A percentile compares a stretch with the other conserved stretches of the same genome.
Evolutionary conservation across 2,113 vertebrate genomes (phyloP).

Genomic region (Aegotheles bennettii): DNA sequence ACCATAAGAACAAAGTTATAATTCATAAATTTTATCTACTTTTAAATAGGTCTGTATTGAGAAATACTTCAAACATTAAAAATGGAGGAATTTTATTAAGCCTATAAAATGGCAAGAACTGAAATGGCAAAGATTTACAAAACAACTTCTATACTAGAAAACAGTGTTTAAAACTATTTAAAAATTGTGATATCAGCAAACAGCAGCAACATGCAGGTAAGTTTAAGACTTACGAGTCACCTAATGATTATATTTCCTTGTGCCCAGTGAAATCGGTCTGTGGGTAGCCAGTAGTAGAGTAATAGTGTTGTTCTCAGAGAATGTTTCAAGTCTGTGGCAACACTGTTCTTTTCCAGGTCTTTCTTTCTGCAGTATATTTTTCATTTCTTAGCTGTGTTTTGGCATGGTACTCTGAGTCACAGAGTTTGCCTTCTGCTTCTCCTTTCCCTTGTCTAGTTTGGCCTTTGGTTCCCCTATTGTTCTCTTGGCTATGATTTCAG

Average conservation of each 20-base stretch:
- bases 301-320: not conserved
- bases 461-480: conserved; percentile 32
- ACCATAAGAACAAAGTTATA: not conserved
- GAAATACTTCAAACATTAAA: not conserved
- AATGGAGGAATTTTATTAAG: not conserved
- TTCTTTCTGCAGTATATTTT: not conserved
- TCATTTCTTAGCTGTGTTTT: not conserved
- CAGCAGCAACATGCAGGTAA: not conserved
- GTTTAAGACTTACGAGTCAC: not conserved
- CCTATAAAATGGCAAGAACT: not conserved
- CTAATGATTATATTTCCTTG: not conserved
- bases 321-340: not conserved
- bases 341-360: not conserved
- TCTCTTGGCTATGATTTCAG: conserved; percentile 15
- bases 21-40: not conserved
- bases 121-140: not conserved
- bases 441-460: not conserved
- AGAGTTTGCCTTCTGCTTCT: not conserved
- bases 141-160: not conserved
- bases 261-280: not conserved
- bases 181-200: not conserved
- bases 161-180: not conserved
- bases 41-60: not conserved
- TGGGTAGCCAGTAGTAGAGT: not conserved
- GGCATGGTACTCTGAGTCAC: not conserved